Percentiles rank a stretch among this genome's conserved stretches.
Evolutionary conservation across 2,888 invertebrate genomes (phyloP).

Genomic region (Xestia rhomboidea): DNA sequence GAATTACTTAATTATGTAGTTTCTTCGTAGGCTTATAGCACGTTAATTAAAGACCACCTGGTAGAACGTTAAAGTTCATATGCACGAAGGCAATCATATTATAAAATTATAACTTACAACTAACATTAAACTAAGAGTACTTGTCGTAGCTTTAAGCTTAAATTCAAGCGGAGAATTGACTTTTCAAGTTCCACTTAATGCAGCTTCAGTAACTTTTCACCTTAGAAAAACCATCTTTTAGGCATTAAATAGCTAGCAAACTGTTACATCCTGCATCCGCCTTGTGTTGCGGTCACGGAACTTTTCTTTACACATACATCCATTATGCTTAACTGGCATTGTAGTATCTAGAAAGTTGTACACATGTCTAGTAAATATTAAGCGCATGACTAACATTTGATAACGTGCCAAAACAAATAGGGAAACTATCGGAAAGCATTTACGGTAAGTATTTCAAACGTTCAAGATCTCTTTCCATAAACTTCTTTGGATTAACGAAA

Average conservation of each 20-base stretch:
- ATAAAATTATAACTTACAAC: background rate
- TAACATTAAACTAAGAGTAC: background rate
- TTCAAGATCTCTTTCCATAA: constrained; percentile 66
- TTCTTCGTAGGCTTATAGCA: constrained; percentile 9
- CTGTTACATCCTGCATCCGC: constrained; percentile 17
- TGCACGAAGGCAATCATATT: background rate
- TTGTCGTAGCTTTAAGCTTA: background rate
- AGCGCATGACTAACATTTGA: constrained; percentile 59
- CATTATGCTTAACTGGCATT: constrained; percentile 31
- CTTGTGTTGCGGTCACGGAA: constrained; percentile 15
- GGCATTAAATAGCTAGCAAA: background rate
- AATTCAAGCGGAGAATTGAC: background rate
- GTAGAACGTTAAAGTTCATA: constrained; percentile 23
- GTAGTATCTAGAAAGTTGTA: constrained; percentile 65
- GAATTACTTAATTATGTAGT: constrained; percentile 49
- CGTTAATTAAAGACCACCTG: constrained; percentile 14
- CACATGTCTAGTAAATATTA: constrained; percentile 54
- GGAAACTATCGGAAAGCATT: constrained; percentile 57
- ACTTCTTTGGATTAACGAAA: constrained; percentile 61
- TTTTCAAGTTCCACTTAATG: background rate
- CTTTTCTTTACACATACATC: constrained; percentile 34
- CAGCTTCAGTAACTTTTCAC: background rate
- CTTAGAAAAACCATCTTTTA: background rate
- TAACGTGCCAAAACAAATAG: constrained; percentile 64
- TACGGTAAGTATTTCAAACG: constrained; percentile 61